Evolutionary conservation across 2,113 vertebrate species (phyloP).

Genomic region (Heterocephalus glaber): DNA sequence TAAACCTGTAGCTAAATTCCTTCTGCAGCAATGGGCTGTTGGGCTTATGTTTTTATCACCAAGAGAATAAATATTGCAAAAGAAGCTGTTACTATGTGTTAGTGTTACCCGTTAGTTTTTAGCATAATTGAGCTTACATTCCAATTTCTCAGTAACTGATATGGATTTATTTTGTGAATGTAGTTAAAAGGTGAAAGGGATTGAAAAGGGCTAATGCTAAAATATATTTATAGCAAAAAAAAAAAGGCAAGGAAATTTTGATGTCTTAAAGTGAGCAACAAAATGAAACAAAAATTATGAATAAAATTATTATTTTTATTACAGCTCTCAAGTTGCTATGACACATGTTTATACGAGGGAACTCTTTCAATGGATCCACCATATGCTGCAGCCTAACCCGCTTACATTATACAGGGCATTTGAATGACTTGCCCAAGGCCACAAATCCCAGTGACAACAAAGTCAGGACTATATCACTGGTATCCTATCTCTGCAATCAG

Average conservation of each 20-base stretch:
- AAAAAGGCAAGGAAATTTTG: constrained; percentile 42
- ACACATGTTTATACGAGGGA: neutral
- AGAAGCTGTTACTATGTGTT: constrained; percentile 76
- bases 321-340: constrained; percentile 28
- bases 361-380: neutral
- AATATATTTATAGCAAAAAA: constrained; percentile 64
- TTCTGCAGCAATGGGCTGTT: constrained; percentile 78
- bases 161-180: constrained; percentile 82
- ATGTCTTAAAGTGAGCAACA: constrained; percentile 49
- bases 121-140: constrained; percentile 82
- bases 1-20: constrained; percentile 90
- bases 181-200: constrained; percentile 77
- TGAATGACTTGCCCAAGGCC: constrained; percentile 35
- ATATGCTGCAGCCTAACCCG: neutral
- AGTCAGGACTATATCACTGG: neutral
- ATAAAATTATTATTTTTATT: constrained; percentile 60
- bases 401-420: neutral
- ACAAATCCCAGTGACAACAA: neutral
- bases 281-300: constrained; percentile 59
- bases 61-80: constrained; percentile 81
- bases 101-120: constrained; percentile 73
- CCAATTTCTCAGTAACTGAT: constrained; percentile 81
- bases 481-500: neutral
- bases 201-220: constrained; percentile 65
- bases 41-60: constrained; percentile 80